Conservation (phyloP, 2,797 vertebrate species). For the Mus minutoides region DNA sequence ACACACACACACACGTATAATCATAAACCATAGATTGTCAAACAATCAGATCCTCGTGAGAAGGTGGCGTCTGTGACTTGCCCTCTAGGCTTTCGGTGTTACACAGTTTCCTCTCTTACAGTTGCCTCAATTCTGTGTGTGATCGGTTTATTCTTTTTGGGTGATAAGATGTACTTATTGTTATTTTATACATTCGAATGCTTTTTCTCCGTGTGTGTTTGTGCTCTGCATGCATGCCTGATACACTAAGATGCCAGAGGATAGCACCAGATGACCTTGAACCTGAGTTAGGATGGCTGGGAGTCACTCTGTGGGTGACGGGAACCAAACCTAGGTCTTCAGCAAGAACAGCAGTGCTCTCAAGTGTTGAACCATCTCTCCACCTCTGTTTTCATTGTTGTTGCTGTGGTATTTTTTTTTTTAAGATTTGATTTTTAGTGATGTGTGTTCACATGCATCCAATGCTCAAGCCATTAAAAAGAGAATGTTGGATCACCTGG, state of each 20-base stretch:
- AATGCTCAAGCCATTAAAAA: neutral
- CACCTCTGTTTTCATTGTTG: neutral
- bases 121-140: neutral
- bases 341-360: neutral
- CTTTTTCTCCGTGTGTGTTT: neutral
- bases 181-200: neutral
- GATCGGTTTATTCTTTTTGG: neutral
- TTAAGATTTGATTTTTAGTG: neutral
- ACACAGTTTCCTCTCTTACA: neutral
- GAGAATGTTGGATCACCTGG: neutral
- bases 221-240: neutral
- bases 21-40: neutral
- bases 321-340: neutral
- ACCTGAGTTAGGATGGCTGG: neutral
- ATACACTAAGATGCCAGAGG: neutral
- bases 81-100: neutral
- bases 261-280: neutral
- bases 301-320: neutral
- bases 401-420: neutral
- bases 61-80: neutral
- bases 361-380: neutral
- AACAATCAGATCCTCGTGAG: neutral
- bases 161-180: neutral
- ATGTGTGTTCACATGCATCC: accelerated
- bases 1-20: neutral